Evolutionary conservation across 92 coral and sea anemone genomes (phyloP), one percentile per base, ranked within the genome.

Genomic region (Epizoanthus scotinus): DNA sequence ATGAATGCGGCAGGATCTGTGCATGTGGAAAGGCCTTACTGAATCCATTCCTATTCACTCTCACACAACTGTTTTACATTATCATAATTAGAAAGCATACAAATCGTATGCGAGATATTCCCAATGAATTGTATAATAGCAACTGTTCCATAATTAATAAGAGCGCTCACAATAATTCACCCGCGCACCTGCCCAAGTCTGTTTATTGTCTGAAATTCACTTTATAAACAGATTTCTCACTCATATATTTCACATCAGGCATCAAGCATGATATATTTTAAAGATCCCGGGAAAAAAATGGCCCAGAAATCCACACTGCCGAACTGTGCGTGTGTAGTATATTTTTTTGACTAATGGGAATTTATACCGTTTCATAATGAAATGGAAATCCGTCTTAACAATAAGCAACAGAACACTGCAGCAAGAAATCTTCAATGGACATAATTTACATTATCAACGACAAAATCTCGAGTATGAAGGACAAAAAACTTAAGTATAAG

Each of bases 121-220:
- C 20, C 59, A 50, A 49, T 71, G 24, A 50, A 26, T 26, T 49
- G 53, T 5, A n/a, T n/a, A 9, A 53, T 18, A 14, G n/a, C 2
- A 47, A 0, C 29, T 26, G 60, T 27, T 71, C 42, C 52, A 52
- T 71, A 71, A 71, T 47, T 34, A 67, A 67, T 38, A 5, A 3
- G 70, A 3, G 28, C 31, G n/a, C 50, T 2, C 38, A 21, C 24
- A 54, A 54, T 60, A 26, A 40, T 25, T 14, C 7, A 18, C 7
- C 14, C 8, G n/a, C 31, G 63, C 78, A 71, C 78, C 78, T 71
- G 78, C 26, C 52, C 2, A 1, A 2, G 62, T 3, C 24, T 52
- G 78, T n/a, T 34, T 53, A 5, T 71, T 71, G 62, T 71, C 15
- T 50, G 55, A 26, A 60, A 60, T 22, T 71, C 62, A 53, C 44